Evolutionary conservation across 1,140 invertebrate genomes (phyloP).

Genomic region (Cryptotermes secundus): DNA sequence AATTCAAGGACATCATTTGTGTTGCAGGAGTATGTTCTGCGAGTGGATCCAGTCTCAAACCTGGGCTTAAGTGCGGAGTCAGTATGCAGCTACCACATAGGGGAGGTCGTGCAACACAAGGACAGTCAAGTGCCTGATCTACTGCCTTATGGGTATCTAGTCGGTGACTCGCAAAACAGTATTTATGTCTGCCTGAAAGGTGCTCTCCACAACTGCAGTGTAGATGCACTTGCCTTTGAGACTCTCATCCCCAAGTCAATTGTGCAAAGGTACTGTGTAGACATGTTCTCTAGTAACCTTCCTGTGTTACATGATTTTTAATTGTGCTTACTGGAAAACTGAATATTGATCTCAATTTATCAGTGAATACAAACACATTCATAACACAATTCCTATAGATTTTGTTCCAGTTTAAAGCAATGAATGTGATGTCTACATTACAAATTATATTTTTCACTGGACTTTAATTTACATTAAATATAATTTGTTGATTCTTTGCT

Average conservation of each 20-base stretch:
- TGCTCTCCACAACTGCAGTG: constrained; percentile 81
- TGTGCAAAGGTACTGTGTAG: constrained; percentile 68
- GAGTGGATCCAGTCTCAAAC: constrained; percentile 89
- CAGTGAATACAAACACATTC: too few relatives aligned
- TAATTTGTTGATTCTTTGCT: too few relatives aligned
- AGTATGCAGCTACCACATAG: constrained; percentile 89
- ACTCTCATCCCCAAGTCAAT: constrained; percentile 95
- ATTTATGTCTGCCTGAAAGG: constrained; percentile 60
- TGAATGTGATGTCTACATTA: too few relatives aligned
- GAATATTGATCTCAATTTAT: too few relatives aligned
- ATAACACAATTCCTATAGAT: too few relatives aligned
- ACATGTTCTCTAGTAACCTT: constrained; percentile 42
- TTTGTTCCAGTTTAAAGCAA: too few relatives aligned
- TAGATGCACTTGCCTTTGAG: constrained; percentile 93
- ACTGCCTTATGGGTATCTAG: constrained; percentile 89
- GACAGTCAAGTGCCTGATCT: constrained; percentile 75
- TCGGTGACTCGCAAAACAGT: constrained; percentile 67
- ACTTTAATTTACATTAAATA: too few relatives aligned
- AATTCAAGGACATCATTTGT: background rate
- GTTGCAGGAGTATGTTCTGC: constrained; percentile 79
- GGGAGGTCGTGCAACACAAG: constrained; percentile 72
- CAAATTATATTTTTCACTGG: too few relatives aligned
- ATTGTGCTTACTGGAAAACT: background rate
- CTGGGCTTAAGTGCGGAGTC: constrained; percentile 87
- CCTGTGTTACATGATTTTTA: constrained; percentile 36